Base-by-base conservation (phyloP, 2,113 vertebrate genomes). In the Aldabrachelys gigantea region DNA sequence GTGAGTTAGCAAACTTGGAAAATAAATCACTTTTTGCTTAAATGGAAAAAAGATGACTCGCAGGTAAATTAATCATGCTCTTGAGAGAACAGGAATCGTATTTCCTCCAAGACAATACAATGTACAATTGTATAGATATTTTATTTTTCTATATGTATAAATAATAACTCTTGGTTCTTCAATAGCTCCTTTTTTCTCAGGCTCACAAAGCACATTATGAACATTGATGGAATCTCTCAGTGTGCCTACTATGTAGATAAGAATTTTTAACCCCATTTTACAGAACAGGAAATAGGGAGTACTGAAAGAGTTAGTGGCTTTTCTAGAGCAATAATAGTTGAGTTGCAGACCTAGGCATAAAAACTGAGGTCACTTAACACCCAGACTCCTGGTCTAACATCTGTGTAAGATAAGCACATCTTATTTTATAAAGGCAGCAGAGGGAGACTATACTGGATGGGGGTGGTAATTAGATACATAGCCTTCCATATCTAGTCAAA, bases 11-110 rank as follows among this genome's bases (percentile, higher is more conserved):
- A 84, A 78, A 65, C n/a, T n/a, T 80, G 19, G 21, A 65, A 1
- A 90, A 95, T 93, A 91, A 96, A 94, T 93, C 8, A 89, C 2
- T 62, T 88, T 83, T 78, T 83, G 38, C 29, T 89, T 91, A 83
- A 91, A 94, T 75, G n/a, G 80, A 89, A 92, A 49, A 4, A 4
- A 91, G 89, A 91, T 91, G 13, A 54, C 44, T 87, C 25, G 17
- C 24, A 56, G 54, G 24, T 56, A 56, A 56, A 56, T 56, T 56
- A 56, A 56, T 56, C 54, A 56, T 56, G 24, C 24, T 56, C 54
- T 56, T 25, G 54, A 56, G 9, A 56, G 54, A 56, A 56, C 54
- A 25, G 24, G 54, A 56, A 56, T 25, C 10, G 10, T 56, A 56
- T 56, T 56, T 56, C 10, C 19, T 56, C 24, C 5, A 85, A 72